A percentile compares a stretch with the other conserved stretches of the same genome.
phyloP scores from a whole-genome alignment of 2,113 vertebrate genomes.

The Crotalus helleri region DNA sequence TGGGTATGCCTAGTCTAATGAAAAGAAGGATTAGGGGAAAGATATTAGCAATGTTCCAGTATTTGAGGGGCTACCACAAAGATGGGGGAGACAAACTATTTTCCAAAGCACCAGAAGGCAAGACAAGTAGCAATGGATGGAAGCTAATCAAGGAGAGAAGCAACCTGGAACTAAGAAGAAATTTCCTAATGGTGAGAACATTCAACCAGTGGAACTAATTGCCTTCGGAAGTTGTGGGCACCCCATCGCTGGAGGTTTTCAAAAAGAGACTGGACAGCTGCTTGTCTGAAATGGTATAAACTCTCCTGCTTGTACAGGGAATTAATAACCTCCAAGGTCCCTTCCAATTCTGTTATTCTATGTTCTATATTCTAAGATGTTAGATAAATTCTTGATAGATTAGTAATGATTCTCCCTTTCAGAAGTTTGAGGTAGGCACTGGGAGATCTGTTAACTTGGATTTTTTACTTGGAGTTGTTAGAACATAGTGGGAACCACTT shows the following conservation, averaged over 20 bases:
- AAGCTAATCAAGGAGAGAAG: too few relatives aligned
- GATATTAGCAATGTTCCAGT: neutral
- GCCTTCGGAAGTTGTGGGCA: too few relatives aligned
- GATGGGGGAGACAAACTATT: too few relatives aligned
- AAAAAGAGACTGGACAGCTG: too few relatives aligned
- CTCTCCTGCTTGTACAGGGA: neutral
- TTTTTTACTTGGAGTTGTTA: neutral
- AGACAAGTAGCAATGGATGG: too few relatives aligned
- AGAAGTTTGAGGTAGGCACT: neutral
- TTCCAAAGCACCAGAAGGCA: too few relatives aligned
- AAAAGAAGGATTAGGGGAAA: neutral
- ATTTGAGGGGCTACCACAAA: too few relatives aligned
- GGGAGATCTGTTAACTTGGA: neutral
- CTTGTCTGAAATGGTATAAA: too few relatives aligned
- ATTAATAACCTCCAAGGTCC: neutral
- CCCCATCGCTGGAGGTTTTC: too few relatives aligned
- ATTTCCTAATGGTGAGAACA: too few relatives aligned
- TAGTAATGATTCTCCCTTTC: neutral
- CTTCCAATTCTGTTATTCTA: neutral
- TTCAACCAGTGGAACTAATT: too few relatives aligned
- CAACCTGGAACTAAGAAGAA: too few relatives aligned
- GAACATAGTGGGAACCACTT: neutral
- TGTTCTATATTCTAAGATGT: neutral
- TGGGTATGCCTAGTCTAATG: neutral
- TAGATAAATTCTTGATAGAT: neutral